Conservation (phyloP, 2,113 vertebrate genomes). For the Trichechus manatus region DNA sequence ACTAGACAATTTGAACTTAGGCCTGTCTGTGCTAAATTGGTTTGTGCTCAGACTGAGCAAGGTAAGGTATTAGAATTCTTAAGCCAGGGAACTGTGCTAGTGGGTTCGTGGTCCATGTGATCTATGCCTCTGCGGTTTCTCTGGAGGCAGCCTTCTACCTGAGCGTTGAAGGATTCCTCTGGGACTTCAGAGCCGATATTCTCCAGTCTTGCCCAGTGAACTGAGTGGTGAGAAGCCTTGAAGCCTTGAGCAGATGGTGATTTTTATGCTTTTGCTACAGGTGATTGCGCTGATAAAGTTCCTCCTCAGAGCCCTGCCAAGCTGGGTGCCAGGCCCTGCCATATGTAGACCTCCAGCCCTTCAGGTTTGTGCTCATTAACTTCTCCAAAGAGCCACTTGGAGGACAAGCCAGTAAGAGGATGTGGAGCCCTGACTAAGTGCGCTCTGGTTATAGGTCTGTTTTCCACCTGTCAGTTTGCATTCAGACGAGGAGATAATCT, state of each 20-base stretch:
- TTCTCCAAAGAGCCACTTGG: slow-evolving; percentile 34
- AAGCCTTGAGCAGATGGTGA: neutral
- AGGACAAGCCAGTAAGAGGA: neutral
- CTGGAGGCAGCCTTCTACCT: neutral
- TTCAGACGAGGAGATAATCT: slow-evolving; percentile 75
- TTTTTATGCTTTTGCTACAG: neutral
- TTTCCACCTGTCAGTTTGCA: slow-evolving; percentile 66
- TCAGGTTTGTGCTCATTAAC: neutral
- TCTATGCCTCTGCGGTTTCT: neutral
- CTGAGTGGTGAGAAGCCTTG: neutral
- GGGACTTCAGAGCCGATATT: neutral
- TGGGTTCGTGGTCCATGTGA: neutral
- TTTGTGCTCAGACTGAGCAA: neutral
- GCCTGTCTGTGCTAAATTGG: neutral
- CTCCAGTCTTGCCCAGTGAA: neutral
- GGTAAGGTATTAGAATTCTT: neutral
- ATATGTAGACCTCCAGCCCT: neutral
- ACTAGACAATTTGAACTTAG: neutral
- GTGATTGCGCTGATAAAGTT: neutral
- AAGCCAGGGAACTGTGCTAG: neutral
- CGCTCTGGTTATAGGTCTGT: neutral
- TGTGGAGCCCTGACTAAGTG: neutral
- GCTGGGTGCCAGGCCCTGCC: neutral
- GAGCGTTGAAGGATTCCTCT: neutral
- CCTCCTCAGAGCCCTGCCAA: neutral